A percentile compares a stretch with the other conserved stretches of the same genome.
Conservation (phyloP, 2,113 vertebrate genomes). For the Nesogale talazaci region DNA sequence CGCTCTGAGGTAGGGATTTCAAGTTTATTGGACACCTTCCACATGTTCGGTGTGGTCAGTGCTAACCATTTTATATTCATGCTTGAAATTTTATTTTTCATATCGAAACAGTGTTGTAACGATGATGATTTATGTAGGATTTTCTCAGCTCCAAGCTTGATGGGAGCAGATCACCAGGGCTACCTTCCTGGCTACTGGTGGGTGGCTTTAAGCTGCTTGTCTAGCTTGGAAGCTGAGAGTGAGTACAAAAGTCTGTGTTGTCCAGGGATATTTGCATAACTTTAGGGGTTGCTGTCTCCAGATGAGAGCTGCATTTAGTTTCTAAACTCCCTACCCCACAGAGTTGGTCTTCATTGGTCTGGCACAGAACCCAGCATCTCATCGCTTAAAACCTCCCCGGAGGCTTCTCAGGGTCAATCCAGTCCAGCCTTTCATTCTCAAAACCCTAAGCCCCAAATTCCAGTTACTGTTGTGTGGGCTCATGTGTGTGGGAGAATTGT, state of each 20-base stretch:
- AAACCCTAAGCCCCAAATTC: not conserved
- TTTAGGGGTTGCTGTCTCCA: not conserved
- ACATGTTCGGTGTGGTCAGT: too few relatives aligned
- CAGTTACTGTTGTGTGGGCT: not conserved
- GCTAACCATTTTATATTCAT: not conserved
- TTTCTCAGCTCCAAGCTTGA: not conserved
- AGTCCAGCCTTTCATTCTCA: not conserved
- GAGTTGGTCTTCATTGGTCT: conserved; percentile 13
- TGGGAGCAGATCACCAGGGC: not conserved
- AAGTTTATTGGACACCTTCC: not conserved
- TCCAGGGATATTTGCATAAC: not conserved
- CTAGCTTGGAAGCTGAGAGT: not conserved
- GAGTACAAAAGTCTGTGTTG: not conserved
- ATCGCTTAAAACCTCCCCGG: not conserved
- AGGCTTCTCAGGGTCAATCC: not conserved
- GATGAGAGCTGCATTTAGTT: not conserved
- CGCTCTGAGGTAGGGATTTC: too few relatives aligned
- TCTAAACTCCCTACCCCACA: not conserved
- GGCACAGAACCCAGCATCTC: not conserved
- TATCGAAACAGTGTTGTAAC: too few relatives aligned
- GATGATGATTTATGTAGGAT: too few relatives aligned
- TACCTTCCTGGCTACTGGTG: not conserved
- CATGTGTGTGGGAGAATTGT: not conserved
- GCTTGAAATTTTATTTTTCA: too few relatives aligned
- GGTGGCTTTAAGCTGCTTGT: not conserved